Evolutionary conservation across 2,113 vertebrate genomes (phyloP), one percentile per base, ranked within the genome.

Genomic region (Elgaria multicarinata): DNA sequence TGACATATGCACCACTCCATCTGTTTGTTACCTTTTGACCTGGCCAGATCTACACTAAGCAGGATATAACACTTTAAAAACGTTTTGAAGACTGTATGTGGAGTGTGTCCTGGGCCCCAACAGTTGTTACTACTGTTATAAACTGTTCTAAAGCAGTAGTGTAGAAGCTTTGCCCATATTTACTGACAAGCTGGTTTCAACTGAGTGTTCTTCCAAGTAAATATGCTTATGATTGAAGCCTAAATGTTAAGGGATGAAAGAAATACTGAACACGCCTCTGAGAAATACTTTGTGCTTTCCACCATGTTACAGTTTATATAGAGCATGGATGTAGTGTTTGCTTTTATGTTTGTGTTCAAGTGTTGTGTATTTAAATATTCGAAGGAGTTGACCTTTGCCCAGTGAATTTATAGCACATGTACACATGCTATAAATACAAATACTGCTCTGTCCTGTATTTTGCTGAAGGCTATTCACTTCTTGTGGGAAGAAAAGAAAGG

Each of bases 231-330:
- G 39, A 53, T 36, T 87, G 76, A n/a, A 24, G 36, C 4, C 55
- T 75, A 66, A 74, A 20, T 81, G 90, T 36, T 91, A 46, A 90
- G 85, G 44, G 44, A 81, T 66, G n/a, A 5, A 13, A 46, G 76
- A 20, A 88, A 90, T 39, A 67, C 13, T 75, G 90, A 66, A 24
- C 36, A 44, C 50, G 31, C 10, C 20, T 81, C n/a, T 81, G 36
- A 62, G 53, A 83, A 67, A 83, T 53, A 89, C 71, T 91, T 50
- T 83, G 0, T 88, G 44, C 1, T 67, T 81, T 89, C 88, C 75
- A 69, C 39, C 44, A 46, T 88, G 85, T 12, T 72, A 88, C 26
- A 83, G 8, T 16, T 72, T 86, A 18, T 42, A 53, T 75, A 1
- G 82, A 64, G 80, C 88, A 83, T 24, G 14, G 18, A 46, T n/a